Evolutionary conservation across 2,888 invertebrate species (phyloP).

Genomic region (Drosophila anomalata): DNA sequence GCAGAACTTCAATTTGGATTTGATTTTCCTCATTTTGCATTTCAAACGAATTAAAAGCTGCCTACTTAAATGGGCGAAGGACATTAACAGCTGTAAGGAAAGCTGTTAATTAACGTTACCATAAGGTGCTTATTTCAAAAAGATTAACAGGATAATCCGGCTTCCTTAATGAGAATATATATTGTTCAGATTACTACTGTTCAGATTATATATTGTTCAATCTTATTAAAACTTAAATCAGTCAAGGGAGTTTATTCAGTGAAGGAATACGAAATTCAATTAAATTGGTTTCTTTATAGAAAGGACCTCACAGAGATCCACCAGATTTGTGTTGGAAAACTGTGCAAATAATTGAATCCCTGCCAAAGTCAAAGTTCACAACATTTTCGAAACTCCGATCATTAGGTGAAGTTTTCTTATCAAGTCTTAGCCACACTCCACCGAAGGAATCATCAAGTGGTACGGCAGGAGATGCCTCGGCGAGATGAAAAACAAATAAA

Average conservation of each 20-base stretch:
- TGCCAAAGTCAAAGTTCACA: constrained; percentile 29
- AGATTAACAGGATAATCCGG: not conserved
- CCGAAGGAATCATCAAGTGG: constrained; percentile 38
- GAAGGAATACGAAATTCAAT: not conserved
- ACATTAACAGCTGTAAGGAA: not conserved
- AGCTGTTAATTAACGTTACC: not conserved
- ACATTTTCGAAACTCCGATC: constrained; percentile 37
- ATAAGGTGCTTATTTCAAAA: not conserved
- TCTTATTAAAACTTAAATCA: not conserved
- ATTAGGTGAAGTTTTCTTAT: constrained; percentile 46
- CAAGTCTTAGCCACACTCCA: constrained; percentile 37
- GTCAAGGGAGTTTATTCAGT: not conserved
- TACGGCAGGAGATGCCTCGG: not conserved
- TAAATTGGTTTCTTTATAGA: not conserved
- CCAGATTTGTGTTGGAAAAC: constrained; percentile 2
- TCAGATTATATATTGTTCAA: too few species aligned
- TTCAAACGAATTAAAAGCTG: not conserved
- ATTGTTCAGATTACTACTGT: not conserved
- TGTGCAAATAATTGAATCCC: constrained; percentile 30
- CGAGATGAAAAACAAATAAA: constrained; percentile 14
- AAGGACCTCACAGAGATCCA: not conserved
- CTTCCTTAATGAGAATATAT: not conserved
- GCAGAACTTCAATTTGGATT: not conserved
- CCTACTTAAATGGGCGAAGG: not conserved
- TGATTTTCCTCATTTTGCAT: not conserved